A percentile compares a stretch with the other conserved stretches of the same genome.
phyloP scores from a whole-genome alignment of 2,888 invertebrate genomes.

The Latrodectus elegans region DNA sequence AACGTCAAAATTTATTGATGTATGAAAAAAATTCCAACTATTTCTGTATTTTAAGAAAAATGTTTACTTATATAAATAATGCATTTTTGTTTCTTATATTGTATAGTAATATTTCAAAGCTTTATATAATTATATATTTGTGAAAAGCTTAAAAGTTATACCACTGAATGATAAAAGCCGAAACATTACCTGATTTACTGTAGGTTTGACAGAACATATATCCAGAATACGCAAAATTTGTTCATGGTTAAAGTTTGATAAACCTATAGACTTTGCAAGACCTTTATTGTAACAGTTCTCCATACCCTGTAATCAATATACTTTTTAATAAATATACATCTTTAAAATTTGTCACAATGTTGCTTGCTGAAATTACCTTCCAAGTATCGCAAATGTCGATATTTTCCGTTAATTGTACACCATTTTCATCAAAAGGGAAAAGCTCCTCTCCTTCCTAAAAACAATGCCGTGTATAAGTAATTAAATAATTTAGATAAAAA shows the following conservation, averaged over 20 bases:
- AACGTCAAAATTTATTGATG: too few relatives aligned
- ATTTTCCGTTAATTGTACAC: neutral
- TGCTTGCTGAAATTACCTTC: neutral
- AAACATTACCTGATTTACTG: conserved; percentile 73
- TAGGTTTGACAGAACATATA: conserved; percentile 76
- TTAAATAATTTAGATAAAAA: neutral
- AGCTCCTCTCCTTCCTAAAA: neutral
- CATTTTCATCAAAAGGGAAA: neutral
- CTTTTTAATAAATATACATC: too few relatives aligned
- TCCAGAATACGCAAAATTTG: conserved; percentile 83
- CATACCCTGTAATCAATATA: conserved; percentile 77
- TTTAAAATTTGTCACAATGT: too few relatives aligned
- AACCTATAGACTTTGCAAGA: conserved; percentile 83
- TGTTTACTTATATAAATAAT: too few relatives aligned
- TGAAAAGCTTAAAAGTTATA: too few relatives aligned
- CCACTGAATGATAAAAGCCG: too few relatives aligned
- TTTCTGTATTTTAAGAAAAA: too few relatives aligned
- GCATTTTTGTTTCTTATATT: too few relatives aligned
- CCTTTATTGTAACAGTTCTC: conserved; percentile 83
- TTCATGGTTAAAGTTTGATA: conserved; percentile 87
- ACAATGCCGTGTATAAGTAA: neutral
- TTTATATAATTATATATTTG: too few relatives aligned
- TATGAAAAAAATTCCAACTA: too few relatives aligned
- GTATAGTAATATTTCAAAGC: too few relatives aligned
- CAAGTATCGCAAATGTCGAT: neutral